These are phyloP conservation scores for Palythoa caribaeorum DNA, from an alignment of 92 coral and sea anemone genomes.

Conservation along the genomic window DNA sequence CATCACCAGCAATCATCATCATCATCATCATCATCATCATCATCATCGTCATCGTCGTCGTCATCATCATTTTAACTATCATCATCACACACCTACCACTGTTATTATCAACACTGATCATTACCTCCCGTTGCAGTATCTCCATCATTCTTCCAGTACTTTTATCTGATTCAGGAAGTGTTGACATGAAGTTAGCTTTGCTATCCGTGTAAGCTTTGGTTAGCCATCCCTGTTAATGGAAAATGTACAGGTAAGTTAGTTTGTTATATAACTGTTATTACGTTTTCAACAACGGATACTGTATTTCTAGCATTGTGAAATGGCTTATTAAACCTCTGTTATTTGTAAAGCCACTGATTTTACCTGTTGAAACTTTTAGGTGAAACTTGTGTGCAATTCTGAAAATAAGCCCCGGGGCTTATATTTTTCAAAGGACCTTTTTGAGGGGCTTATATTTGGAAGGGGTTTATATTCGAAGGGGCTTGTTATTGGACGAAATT, in stretches of 20 bases:
- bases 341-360: too few species aligned
- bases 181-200: slow-evolving; percentile 80
- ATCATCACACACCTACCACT: neutral
- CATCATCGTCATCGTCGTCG: neutral
- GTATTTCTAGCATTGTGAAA: too few species aligned
- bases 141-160: slow-evolving; percentile 80
- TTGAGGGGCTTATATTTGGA: too few species aligned
- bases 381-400: too few species aligned
- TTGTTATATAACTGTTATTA: too few species aligned
- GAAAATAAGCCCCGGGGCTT: too few species aligned
- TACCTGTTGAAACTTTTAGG: too few species aligned
- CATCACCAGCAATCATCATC: neutral
- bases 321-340: too few species aligned
- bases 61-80: neutral
- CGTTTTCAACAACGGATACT: too few species aligned
- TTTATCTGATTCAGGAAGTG: slow-evolving; percentile 81
- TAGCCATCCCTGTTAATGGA: slow-evolving; percentile 82
- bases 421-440: too few species aligned
- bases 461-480: too few species aligned
- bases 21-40: neutral
- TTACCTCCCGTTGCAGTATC: slow-evolving; percentile 86
- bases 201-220: slow-evolving; percentile 70
- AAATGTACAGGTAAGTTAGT: neutral
- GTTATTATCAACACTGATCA: neutral
- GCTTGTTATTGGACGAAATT: too few species aligned